These are phyloP conservation scores for Zhengitettix transpicula DNA, from an alignment of 2,888 invertebrate species.

Conservation along the genomic window DNA sequence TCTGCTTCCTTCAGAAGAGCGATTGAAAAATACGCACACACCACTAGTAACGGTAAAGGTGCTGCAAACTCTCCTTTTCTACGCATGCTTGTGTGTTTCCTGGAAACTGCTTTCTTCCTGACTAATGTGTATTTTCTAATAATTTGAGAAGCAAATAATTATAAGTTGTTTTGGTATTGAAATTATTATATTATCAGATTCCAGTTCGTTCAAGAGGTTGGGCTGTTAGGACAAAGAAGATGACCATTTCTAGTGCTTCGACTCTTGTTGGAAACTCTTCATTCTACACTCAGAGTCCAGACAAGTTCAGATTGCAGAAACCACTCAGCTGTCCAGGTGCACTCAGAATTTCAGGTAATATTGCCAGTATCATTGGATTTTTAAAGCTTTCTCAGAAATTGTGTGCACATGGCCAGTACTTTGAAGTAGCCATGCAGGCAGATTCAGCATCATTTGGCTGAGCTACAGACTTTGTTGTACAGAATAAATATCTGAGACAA, in stretches of 20 bases:
- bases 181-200: conserved; percentile 21
- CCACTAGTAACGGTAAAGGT: conserved; percentile 29
- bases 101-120: not conserved
- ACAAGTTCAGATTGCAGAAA: conserved; percentile 7
- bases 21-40: conserved; percentile 3
- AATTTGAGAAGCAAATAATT: not conserved
- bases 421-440: no score
- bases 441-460: no score
- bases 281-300: conserved; percentile 15
- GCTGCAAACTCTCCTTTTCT: conserved; percentile 10
- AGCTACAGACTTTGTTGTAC: no score
- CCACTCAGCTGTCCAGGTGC: conserved; percentile 1
- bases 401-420: not conserved
- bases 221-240: conserved; percentile 43
- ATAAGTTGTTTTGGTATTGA: not conserved
- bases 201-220: conserved; percentile 50
- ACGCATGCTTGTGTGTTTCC: not conserved
- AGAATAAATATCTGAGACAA: no score
- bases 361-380: not conserved
- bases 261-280: conserved; percentile 19
- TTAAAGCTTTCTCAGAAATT: not conserved
- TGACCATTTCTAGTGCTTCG: conserved; percentile 23
- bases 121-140: not conserved
- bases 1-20: conserved; percentile 62
- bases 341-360: not conserved